phyloP scores from a whole-genome alignment of 1,140 invertebrate species.

The Reticulitermes speratus region DNA sequence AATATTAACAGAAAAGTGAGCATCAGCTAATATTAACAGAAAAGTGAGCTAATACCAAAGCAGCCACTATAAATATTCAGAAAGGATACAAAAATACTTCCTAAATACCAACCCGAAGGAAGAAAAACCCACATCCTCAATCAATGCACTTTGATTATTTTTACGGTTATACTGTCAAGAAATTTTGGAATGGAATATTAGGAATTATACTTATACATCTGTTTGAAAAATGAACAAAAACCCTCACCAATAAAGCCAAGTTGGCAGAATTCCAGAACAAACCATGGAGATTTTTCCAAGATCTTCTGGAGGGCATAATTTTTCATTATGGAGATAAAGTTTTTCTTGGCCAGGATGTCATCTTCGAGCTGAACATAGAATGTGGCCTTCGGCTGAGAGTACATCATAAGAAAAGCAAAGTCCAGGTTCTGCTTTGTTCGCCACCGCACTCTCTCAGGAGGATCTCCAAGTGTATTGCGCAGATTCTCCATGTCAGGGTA shows the following conservation, averaged over 20 bases:
- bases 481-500: slow-evolving; percentile 86
- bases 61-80: not conserved
- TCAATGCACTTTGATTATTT: not conserved
- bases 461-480: slow-evolving; percentile 80
- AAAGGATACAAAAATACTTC: not conserved
- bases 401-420: slow-evolving; percentile 95
- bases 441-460: slow-evolving; percentile 87
- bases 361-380: slow-evolving; percentile 93
- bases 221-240: not conserved
- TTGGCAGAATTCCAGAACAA: slow-evolving; percentile 92
- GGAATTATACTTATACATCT: too few species aligned
- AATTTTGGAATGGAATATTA: too few species aligned
- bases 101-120: not conserved
- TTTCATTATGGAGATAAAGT: slow-evolving; percentile 86
- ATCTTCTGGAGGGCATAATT: slow-evolving; percentile 81
- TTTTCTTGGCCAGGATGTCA: slow-evolving; percentile 87
- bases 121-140: slow-evolving; percentile 20
- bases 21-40: not conserved
- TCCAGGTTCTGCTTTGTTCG: slow-evolving; percentile 96
- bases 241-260: slow-evolving; percentile 83
- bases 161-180: too few species aligned
- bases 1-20: not conserved
- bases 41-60: not conserved
- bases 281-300: slow-evolving; percentile 71
- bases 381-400: slow-evolving; percentile 76